These are phyloP conservation scores for Scaptomyza tumidula DNA, from an alignment of 2,888 invertebrate genomes.

Conservation along the genomic window DNA sequence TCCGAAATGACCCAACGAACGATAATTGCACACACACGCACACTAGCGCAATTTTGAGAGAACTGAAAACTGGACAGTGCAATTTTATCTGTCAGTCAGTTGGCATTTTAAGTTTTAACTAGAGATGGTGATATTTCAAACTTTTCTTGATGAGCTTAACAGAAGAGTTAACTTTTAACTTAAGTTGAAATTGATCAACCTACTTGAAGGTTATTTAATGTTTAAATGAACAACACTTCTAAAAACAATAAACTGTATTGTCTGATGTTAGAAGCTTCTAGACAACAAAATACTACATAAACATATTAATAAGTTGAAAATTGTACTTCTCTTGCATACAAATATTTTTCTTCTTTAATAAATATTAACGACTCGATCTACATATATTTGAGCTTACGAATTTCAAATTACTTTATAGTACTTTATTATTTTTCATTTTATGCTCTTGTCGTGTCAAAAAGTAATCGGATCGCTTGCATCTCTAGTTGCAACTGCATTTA, in stretches of 20 bases:
- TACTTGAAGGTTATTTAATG: too few relatives aligned
- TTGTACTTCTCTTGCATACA: too few relatives aligned
- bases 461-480: slow-evolving; percentile 6
- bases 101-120: neutral
- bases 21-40: slow-evolving; percentile 21
- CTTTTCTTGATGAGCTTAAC: neutral
- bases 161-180: neutral
- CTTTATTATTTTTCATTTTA: too few relatives aligned
- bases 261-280: too few relatives aligned
- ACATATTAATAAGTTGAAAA: too few relatives aligned
- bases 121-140: slow-evolving; percentile 4
- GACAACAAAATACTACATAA: too few relatives aligned
- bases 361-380: too few relatives aligned
- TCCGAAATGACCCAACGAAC: slow-evolving; percentile 26
- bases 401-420: neutral
- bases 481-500: slow-evolving; percentile 11
- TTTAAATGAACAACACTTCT: too few relatives aligned
- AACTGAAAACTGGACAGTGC: slow-evolving; percentile 18
- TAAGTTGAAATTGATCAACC: too few relatives aligned
- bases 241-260: too few relatives aligned
- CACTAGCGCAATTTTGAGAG: neutral
- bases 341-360: too few relatives aligned
- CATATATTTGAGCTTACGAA: too few relatives aligned
- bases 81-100: slow-evolving; percentile 22
- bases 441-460: neutral